Conservation (phyloP, 1,140 invertebrate genomes). For the Atta colombica region DNA sequence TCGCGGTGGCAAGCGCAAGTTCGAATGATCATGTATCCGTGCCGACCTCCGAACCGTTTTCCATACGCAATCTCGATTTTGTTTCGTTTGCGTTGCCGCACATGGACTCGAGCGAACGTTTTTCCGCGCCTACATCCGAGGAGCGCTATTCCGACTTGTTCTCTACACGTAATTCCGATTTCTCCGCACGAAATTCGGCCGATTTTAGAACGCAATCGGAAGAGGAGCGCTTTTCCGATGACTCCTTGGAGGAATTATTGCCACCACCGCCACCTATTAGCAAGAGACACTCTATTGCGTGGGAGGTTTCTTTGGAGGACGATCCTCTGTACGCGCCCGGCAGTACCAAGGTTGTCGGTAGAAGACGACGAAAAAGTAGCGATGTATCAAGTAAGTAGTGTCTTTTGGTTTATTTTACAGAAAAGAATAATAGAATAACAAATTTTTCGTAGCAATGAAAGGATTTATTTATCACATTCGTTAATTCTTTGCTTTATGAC, state of each 20-base stretch:
- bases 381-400: conserved; percentile 87
- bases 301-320: conserved; percentile 92
- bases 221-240: conserved; percentile 93
- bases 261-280: conserved; percentile 88
- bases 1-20: conserved; percentile 84
- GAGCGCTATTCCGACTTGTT: conserved; percentile 83
- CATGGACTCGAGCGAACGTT: conserved; percentile 82
- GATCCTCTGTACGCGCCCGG: conserved; percentile 91
- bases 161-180: conserved; percentile 84
- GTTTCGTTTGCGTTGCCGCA: conserved; percentile 81
- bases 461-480: neutral
- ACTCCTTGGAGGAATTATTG: conserved; percentile 91
- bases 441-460: neutral
- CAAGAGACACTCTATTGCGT: conserved; percentile 93
- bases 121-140: conserved; percentile 81
- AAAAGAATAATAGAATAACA: neutral
- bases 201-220: conserved; percentile 87
- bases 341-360: conserved; percentile 90
- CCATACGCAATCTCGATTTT: conserved; percentile 84
- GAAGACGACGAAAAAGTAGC: conserved; percentile 86
- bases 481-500: neutral
- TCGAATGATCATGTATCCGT: conserved; percentile 84
- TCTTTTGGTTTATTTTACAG: neutral
- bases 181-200: conserved; percentile 84
- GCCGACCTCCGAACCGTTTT: conserved; percentile 84